Evolutionary conservation across 2,888 invertebrate genomes (phyloP).

Genomic region (Elgonia sp.): DNA sequence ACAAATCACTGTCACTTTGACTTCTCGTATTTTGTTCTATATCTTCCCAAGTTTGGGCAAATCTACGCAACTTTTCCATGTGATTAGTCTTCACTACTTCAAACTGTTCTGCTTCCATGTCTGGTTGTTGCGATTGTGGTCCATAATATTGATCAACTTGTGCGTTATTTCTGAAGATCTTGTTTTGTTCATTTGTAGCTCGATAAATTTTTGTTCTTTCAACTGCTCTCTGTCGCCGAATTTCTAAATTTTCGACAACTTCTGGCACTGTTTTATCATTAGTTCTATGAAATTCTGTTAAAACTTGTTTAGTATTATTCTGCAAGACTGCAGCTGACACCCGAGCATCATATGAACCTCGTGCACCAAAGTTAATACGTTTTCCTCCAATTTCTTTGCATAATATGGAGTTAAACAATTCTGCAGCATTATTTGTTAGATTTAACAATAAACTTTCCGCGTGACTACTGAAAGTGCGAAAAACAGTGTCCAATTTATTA

Average conservation of each 20-base stretch:
- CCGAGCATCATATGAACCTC: conserved; percentile 17
- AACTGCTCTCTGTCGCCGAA: neutral
- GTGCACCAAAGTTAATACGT: conserved; percentile 9
- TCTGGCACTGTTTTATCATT: neutral
- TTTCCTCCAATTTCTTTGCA: conserved; percentile 28
- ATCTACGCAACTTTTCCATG: neutral
- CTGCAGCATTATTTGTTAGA: too few relatives aligned
- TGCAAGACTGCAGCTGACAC: conserved; percentile 27
- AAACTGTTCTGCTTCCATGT: conserved; percentile 14
- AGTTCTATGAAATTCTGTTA: neutral
- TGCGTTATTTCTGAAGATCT: neutral
- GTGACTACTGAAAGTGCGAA: conserved; percentile 14
- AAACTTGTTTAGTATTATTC: neutral
- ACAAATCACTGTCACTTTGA: neutral
- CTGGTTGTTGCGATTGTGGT: conserved; percentile 17
- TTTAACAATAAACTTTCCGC: conserved; percentile 8
- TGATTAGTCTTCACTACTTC: conserved; percentile 3
- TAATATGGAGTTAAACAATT: too few relatives aligned
- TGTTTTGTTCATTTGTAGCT: neutral
- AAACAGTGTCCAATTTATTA: neutral
- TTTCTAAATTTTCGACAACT: conserved; percentile 5
- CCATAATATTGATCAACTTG: conserved; percentile 2
- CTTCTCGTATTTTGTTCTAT: conserved; percentile 3
- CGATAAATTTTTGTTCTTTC: neutral
- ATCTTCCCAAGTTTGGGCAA: neutral